Evolutionary conservation across 2,888 invertebrate species (phyloP).

Genomic region (Autographa pulchrina): DNA sequence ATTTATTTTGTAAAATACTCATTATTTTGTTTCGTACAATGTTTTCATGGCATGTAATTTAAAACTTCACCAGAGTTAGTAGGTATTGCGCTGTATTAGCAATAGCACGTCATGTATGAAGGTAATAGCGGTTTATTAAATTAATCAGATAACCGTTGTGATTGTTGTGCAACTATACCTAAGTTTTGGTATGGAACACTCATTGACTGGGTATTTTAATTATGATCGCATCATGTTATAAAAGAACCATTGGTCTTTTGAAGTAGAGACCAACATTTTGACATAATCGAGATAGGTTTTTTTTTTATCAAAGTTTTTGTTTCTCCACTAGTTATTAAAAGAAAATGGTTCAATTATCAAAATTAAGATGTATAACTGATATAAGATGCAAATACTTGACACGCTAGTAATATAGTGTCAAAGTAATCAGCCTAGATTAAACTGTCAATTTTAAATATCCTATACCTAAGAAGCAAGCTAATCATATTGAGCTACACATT

Average conservation of each 20-base stretch:
- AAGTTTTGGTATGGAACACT: neutral
- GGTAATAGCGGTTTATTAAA: neutral
- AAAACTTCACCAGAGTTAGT: conserved; percentile 23
- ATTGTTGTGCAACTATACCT: neutral
- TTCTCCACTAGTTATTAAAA: neutral
- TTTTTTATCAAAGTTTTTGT: neutral
- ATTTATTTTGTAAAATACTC: conserved; percentile 62
- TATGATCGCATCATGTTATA: neutral
- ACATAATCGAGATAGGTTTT: neutral
- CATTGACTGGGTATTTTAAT: neutral
- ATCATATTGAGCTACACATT: conserved; percentile 3
- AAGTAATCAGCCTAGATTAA: conserved; percentile 15
- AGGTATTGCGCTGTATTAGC: neutral
- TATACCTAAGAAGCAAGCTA: conserved; percentile 6
- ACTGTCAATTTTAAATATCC: conserved; percentile 37
- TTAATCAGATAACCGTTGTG: neutral
- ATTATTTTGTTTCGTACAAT: conserved; percentile 29
- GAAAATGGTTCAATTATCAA: neutral
- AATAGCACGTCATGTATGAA: neutral
- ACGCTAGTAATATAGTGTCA: conserved; percentile 12
- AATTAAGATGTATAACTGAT: neutral
- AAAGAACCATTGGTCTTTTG: neutral
- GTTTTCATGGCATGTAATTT: conserved; percentile 18
- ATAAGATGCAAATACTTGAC: conserved; percentile 6
- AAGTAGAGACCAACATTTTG: neutral